Base-by-base conservation (phyloP, 2,888 invertebrate species). In the Poecilus cupreus region DNA sequence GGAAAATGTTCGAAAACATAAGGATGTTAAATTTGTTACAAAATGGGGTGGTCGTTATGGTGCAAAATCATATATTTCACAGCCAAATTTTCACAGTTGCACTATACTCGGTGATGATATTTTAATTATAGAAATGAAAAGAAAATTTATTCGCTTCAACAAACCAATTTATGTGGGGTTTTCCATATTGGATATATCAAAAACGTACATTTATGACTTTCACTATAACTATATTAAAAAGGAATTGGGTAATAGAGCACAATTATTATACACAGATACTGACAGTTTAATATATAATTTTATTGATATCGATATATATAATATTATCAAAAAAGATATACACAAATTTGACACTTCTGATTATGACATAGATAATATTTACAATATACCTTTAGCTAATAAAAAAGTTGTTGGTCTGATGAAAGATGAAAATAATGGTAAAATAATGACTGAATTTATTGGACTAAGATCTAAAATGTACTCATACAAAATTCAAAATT, bases 1-100 rank as follows among this genome's bases (percentile, higher is more conserved):
- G 86, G 87, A 87, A 83, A 88, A 88, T 84, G 86, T 87, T n/a
- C 81, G 87, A 74, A 88, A 87, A 64, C 83, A 85, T 82, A 84
- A 85, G 18, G 85, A 87, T 83, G 83, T 90, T 4, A 84, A 80
- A 81, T 64, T 85, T 11, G 75, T 84, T 3, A 83, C 81, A 2
- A 64, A 83, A 24, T 85, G 85, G 84, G 82, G 81, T 4, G 82
- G 80, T 16, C 84, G 86, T 81, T 85, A 86, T 85, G 87, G 86
- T 82, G 87, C 87, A 78, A 84, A 85, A 83, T 84, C 83, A 76
- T 80, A 84, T 13, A 85, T 86, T 26, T 83, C 85, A 8, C 85
- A 83, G 77, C 86, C 85, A 2, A 85, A 86, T 82, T 87, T 86
- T 79, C 83, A 86, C 51, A 85, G 83, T 57, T 64, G 82, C 10